Conservation (phyloP, 2,888 invertebrate species). For the Petrolisthes manimaculis region DNA sequence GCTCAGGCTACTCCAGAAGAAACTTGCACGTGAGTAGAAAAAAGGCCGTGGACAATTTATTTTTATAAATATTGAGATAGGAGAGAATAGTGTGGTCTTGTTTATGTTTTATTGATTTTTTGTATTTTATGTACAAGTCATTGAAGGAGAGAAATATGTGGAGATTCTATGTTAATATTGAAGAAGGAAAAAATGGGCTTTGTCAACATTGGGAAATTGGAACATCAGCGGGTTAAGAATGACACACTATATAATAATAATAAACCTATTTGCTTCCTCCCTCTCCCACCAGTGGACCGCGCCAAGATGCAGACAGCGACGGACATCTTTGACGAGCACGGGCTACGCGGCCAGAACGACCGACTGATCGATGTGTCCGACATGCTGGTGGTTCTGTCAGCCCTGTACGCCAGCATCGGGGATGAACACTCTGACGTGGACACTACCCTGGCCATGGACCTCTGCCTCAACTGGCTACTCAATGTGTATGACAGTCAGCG, state of each 20-base stretch:
- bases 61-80: background rate
- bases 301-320: conserved; percentile 86
- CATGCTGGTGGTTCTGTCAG: conserved; percentile 94
- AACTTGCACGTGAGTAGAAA: conserved; percentile 80
- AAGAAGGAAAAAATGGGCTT: too few relatives aligned
- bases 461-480: conserved; percentile 97
- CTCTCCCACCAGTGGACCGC: conserved; percentile 80
- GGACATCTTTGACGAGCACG: conserved; percentile 93
- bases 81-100: background rate
- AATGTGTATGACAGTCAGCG: conserved; percentile 97
- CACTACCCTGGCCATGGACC: conserved; percentile 92
- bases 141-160: too few relatives aligned
- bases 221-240: too few relatives aligned
- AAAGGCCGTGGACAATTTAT: background rate
- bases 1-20: conserved; percentile 93
- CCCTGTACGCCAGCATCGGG: conserved; percentile 77
- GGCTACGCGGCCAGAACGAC: conserved; percentile 93
- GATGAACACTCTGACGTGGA: conserved; percentile 71
- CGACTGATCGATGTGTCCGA: conserved; percentile 95
- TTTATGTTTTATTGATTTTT: conserved; percentile 43
- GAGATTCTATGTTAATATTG: too few relatives aligned
- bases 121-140: conserved; percentile 23
- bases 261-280: background rate
- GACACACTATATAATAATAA: too few relatives aligned
- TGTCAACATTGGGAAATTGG: too few relatives aligned